Percentiles rank a stretch among this genome's conserved stretches.
Evolutionary conservation across 2,888 invertebrate species (phyloP).

Genomic region (Napeogenes sylphis): DNA sequence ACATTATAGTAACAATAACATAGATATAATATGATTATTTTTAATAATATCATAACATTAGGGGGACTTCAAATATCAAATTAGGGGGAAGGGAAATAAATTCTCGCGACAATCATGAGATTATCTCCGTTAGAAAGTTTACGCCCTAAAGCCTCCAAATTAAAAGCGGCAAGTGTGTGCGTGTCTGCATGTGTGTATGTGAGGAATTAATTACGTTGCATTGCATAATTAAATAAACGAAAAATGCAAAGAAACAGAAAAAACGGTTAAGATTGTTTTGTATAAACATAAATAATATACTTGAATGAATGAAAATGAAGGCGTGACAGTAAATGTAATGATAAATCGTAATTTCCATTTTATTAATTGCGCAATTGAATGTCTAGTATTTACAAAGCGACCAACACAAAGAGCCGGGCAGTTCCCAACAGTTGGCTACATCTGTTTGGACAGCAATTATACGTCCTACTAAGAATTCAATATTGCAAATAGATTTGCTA

Average conservation of each 20-base stretch:
- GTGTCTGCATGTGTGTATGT: too few species aligned
- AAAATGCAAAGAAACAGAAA: too few species aligned
- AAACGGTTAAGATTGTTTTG: too few species aligned
- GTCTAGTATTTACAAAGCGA: too few species aligned
- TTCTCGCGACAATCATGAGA: constrained; percentile 6
- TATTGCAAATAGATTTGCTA: constrained; percentile 19
- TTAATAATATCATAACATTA: too few species aligned
- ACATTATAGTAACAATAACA: too few species aligned
- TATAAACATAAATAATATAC: background rate
- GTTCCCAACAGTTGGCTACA: constrained; percentile 19
- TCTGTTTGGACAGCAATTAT: constrained; percentile 20
- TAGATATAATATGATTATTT: too few species aligned
- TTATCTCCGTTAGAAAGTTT: constrained; percentile 9
- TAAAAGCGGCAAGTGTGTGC: constrained; percentile 2
- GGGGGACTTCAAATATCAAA: too few species aligned
- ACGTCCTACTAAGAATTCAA: constrained; percentile 15
- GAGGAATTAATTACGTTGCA: too few species aligned
- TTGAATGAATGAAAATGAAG: background rate
- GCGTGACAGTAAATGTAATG: background rate
- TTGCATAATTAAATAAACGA: constrained; percentile 8
- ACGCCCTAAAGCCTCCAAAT: constrained; percentile 12
- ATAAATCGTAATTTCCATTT: too few species aligned
- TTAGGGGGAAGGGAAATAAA: background rate
- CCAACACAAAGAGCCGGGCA: constrained; percentile 6
- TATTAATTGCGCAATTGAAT: too few species aligned